Evolutionary conservation across 1,140 invertebrate species (phyloP).

Genomic region (Heliothis virescens): DNA sequence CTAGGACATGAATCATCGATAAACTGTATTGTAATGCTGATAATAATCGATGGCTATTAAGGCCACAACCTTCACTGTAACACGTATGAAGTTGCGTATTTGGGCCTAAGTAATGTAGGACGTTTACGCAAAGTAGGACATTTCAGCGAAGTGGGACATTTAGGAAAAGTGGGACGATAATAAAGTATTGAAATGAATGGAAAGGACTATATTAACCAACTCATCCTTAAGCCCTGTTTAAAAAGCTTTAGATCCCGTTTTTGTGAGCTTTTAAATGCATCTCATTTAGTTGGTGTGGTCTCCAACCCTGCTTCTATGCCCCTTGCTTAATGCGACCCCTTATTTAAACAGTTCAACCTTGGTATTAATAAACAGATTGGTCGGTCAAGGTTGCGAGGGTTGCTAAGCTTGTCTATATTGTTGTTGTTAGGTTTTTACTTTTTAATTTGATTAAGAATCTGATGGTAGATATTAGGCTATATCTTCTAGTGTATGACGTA

Average conservation of each 20-base stretch:
- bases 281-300: background rate
- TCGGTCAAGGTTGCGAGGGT: slow-evolving; percentile 6
- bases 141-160: background rate
- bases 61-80: slow-evolving; percentile 8
- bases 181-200: no score
- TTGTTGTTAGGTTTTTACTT: slow-evolving; percentile 3
- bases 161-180: background rate
- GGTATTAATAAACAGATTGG: background rate
- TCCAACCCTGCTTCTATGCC: background rate
- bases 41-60: slow-evolving; percentile 32
- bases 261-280: background rate
- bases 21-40: slow-evolving; percentile 13
- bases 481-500: no score
- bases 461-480: no score
- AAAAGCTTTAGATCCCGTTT: no score
- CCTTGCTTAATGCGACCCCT: background rate
- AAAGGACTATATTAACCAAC: no score
- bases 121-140: background rate
- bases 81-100: slow-evolving; percentile 28
- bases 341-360: slow-evolving; percentile 9
- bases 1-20: no score
- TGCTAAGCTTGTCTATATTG: background rate
- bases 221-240: no score
- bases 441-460: slow-evolving; percentile 18
- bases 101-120: background rate